Conservation (phyloP, 2,797 vertebrate genomes). For the Halcyon badia region DNA sequence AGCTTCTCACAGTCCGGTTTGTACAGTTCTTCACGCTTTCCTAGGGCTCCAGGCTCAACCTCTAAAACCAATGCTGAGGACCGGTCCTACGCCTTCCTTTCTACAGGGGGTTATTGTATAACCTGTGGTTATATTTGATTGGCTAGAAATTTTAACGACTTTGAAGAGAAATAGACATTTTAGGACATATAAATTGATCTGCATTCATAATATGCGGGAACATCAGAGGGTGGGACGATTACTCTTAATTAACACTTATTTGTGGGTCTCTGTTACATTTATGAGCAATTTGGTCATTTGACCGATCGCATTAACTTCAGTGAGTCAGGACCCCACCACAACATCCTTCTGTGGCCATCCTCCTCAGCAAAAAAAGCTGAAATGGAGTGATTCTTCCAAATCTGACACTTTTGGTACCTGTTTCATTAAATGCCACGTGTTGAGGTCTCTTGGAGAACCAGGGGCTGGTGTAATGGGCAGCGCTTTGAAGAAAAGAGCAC, state of each 20-base stretch:
- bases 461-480: not conserved
- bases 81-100: not conserved
- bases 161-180: not conserved
- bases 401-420: not conserved
- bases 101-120: not conserved
- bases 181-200: not conserved
- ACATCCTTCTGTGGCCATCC: not conserved
- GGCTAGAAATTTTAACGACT: not conserved
- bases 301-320: not conserved
- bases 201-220: not conserved
- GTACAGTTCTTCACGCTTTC: not conserved
- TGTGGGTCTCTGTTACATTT: not conserved
- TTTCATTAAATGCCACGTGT: not conserved
- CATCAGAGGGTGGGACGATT: not conserved
- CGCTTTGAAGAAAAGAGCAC: rapidly evolving
- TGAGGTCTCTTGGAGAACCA: not conserved
- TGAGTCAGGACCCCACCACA: constrained; percentile 23
- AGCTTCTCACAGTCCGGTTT: not conserved
- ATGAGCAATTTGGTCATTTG: not conserved
- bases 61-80: not conserved
- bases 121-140: not conserved
- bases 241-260: not conserved
- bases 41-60: not conserved
- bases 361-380: not conserved
- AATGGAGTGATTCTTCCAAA: not conserved